These are phyloP conservation scores for Danionella cerebrum DNA, from an alignment of 2,113 vertebrate genomes.

Conservation along the genomic window DNA sequence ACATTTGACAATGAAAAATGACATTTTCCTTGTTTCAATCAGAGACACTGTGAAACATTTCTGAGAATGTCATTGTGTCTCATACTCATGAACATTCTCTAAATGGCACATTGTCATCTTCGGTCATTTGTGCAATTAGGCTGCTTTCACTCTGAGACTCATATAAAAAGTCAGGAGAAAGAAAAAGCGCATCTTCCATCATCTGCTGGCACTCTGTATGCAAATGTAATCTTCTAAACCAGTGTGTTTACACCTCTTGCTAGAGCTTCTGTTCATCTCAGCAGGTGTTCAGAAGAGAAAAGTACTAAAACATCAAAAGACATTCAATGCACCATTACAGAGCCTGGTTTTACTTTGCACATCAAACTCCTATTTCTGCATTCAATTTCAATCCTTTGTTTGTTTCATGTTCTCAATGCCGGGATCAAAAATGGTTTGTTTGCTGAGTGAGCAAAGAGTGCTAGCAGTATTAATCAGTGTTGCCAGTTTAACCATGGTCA, in stretches of 20 bases:
- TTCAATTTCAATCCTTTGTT: not conserved
- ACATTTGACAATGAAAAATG: not conserved
- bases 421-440: not conserved
- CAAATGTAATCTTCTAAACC: constrained; percentile 7
- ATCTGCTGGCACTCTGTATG: not conserved
- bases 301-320: not conserved
- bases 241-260: not conserved
- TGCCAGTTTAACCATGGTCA: too few species aligned
- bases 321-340: not conserved
- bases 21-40: not conserved
- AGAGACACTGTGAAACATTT: not conserved
- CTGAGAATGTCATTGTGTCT: not conserved
- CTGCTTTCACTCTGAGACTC: constrained; percentile 17
- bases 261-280: not conserved
- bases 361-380: not conserved
- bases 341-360: not conserved
- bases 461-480: too few species aligned
- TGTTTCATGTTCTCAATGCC: not conserved
- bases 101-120: constrained; percentile 3
- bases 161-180: not conserved
- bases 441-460: not conserved
- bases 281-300: not conserved
- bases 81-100: not conserved
- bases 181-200: not conserved
- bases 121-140: constrained; percentile 8